Base-by-base conservation (phyloP, 2,113 vertebrate species). In the Vimba vimba region DNA sequence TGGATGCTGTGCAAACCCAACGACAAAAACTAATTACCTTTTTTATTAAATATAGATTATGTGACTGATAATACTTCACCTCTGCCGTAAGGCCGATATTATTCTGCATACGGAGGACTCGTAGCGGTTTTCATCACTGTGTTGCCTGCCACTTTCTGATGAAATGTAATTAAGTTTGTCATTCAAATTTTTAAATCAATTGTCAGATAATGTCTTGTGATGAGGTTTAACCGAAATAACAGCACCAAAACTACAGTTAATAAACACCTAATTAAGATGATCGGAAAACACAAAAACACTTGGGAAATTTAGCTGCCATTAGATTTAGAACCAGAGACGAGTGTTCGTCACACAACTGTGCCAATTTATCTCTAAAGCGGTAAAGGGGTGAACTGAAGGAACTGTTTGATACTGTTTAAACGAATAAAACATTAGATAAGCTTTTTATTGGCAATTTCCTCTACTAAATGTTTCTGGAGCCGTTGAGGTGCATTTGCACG, bases 1-100 rank as follows among this genome's bases (percentile, higher is more conserved):
- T 15, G 5, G 74, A 79, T 43, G 77, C 33, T 64, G 36, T 30
- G 60, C 19, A 82, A 52, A 66, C 15, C 60, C 79, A 52, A 36
- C 19, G n/a, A 80, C 59, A 69, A 82, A 82, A 30, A 25, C 60
- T 27, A 82, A 69, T 82, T 19, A 68, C 60, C 30, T 52, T 79
- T 39, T 62, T 47, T 30, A 52, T 69, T 52, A 66, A 82, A 69
- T 33, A 82, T 33, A 82, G 80, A 66, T 82, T 66, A 69, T 82
- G 27, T 52, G 45, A 69, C 25, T 69, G 80, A 82, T 82, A 69
- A 23, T 30, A 52, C 45, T 50, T 82, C 80, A 52, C 60, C 62
- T 69, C 45, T 52, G 79, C 79, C 10, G 47, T 17, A 1, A 79
- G 77, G 30, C 55, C 33, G 23, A 79, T 79, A 79, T 62, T 45